These are phyloP conservation scores for Neodontobutis hainanensis DNA, from an alignment of 2,113 vertebrate genomes.

Conservation along the genomic window DNA sequence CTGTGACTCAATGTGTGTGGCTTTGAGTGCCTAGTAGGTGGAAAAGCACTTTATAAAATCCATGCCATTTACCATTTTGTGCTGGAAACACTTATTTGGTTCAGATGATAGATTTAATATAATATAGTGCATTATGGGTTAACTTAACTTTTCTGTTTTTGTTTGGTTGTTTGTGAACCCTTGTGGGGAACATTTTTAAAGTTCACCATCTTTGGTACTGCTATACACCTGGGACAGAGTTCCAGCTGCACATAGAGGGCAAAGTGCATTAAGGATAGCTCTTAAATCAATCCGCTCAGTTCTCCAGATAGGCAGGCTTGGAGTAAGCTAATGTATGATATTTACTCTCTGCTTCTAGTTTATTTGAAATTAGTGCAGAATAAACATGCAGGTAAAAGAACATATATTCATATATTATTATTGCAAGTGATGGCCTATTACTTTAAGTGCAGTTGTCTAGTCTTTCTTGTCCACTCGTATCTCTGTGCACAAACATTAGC, in stretches of 20 bases:
- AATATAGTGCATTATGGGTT: too few species aligned
- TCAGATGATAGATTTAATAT: constrained; percentile 28
- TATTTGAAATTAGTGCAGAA: constrained; percentile 46
- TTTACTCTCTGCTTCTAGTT: constrained; percentile 52
- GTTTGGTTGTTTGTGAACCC: too few species aligned
- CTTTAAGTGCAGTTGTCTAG: constrained; percentile 9
- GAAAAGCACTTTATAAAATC: too few species aligned
- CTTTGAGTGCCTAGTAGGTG: too few species aligned
- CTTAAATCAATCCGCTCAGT: constrained; percentile 33
- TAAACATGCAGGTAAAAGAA: constrained; percentile 9
- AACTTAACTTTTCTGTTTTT: too few species aligned
- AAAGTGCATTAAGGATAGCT: constrained; percentile 22
- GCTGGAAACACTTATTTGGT: constrained; percentile 8
- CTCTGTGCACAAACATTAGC: constrained; percentile 46
- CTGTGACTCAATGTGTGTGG: too few species aligned
- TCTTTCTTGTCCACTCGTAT: constrained; percentile 19
- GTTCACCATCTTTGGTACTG: constrained; percentile 1
- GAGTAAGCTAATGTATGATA: constrained; percentile 48
- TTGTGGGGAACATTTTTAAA: too few species aligned
- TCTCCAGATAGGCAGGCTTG: constrained; percentile 23
- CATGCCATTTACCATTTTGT: too few species aligned
- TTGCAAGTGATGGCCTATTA: constrained; percentile 35
- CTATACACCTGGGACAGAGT: constrained; percentile 12
- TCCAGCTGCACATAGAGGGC: constrained; percentile 19
- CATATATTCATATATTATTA: too few species aligned